Evolutionary conservation across 2,797 vertebrate genomes (phyloP).

Genomic region (Poeciliopsis turneri): DNA sequence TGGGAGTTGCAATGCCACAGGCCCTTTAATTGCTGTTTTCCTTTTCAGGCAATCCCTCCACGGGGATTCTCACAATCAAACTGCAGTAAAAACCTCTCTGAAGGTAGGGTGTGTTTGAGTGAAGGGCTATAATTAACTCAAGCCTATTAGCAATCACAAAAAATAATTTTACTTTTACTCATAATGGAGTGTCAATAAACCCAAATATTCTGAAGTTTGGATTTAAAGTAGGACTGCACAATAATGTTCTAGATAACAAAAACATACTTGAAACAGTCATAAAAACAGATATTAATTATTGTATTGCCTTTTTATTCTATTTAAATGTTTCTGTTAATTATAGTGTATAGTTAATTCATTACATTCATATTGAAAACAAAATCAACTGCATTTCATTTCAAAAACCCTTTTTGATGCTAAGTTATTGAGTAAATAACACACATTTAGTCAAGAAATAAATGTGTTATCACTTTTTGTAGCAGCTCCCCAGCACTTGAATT

Average conservation of each 20-base stretch:
- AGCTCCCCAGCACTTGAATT: too few relatives aligned
- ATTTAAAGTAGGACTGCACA: background rate
- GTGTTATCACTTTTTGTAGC: too few relatives aligned
- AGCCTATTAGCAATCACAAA: background rate
- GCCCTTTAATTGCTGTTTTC: background rate
- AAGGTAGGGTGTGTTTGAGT: constrained; percentile 37
- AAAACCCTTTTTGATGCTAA: background rate
- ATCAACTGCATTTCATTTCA: background rate
- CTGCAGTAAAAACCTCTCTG: background rate
- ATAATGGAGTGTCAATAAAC: background rate
- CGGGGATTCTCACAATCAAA: constrained; percentile 27
- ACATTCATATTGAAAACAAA: too few relatives aligned
- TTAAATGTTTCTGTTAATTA: background rate
- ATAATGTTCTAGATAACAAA: too few relatives aligned
- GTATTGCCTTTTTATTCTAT: background rate
- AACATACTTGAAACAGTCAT: too few relatives aligned
- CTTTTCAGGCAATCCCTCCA: constrained; percentile 44
- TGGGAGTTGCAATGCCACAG: too few relatives aligned
- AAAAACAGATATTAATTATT: too few relatives aligned
- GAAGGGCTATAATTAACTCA: background rate
- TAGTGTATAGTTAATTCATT: background rate
- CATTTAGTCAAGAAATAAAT: too few relatives aligned
- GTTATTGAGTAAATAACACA: too few relatives aligned
- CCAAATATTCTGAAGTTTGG: background rate
- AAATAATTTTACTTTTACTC: background rate